Conservation (phyloP, 1,140 invertebrate species). For the Drosophila lacertosa region DNA sequence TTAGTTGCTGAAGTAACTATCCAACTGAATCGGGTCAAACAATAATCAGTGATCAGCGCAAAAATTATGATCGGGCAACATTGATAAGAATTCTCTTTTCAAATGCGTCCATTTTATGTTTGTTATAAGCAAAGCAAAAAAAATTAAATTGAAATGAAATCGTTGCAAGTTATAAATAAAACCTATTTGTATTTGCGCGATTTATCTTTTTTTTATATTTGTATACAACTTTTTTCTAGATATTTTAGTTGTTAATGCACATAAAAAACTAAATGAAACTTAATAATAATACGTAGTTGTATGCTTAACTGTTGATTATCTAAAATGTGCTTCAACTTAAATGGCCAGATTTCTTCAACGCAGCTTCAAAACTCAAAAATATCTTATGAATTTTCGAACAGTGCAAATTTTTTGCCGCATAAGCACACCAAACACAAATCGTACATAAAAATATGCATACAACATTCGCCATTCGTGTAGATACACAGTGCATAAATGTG, state of each 20-base stretch:
- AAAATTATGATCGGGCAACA: not conserved
- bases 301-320: slow-evolving; percentile 6
- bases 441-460: not conserved
- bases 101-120: slow-evolving; percentile 20
- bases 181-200: not conserved
- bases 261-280: slow-evolving; percentile 17
- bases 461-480: not conserved
- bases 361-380: slow-evolving; percentile 8
- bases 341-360: slow-evolving; percentile 17
- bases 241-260: slow-evolving; percentile 32
- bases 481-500: not conserved
- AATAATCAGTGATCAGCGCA: no score
- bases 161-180: slow-evolving; percentile 23
- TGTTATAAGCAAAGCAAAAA: slow-evolving; percentile 32
- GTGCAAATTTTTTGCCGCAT: slow-evolving; percentile 4
- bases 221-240: not conserved
- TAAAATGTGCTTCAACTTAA: not conserved
- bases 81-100: not conserved
- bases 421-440: not conserved
- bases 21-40: no score
- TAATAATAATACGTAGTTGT: slow-evolving; percentile 25
- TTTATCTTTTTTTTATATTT: slow-evolving; percentile 1
- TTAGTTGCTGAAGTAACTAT: no score
- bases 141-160: slow-evolving; percentile 18
- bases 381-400: slow-evolving; percentile 26